A percentile compares a stretch with the other conserved stretches of the same genome.
Conservation (phyloP, 2,888 invertebrate species). For the Euproctis similis region DNA sequence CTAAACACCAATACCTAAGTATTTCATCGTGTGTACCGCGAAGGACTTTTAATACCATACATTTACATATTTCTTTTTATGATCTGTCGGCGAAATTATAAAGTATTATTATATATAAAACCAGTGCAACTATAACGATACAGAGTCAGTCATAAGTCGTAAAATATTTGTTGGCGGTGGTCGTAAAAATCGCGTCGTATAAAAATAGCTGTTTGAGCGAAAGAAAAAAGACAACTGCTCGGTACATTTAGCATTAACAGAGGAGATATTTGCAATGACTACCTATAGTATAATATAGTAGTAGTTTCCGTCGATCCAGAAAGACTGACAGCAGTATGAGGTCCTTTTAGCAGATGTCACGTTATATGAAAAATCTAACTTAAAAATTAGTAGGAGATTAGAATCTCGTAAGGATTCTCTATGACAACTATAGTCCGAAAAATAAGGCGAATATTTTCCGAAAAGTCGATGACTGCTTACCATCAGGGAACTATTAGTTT, state of each 20-base stretch:
- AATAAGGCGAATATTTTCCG: too few species aligned
- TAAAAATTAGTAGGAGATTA: too few species aligned
- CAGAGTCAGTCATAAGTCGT: slow-evolving; percentile 60
- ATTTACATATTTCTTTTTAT: slow-evolving; percentile 75
- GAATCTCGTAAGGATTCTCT: too few species aligned
- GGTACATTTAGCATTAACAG: slow-evolving; percentile 44
- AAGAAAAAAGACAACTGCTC: slow-evolving; percentile 55
- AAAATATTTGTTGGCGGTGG: slow-evolving; percentile 63
- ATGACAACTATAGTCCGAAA: too few species aligned
- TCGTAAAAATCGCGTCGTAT: slow-evolving; percentile 62
- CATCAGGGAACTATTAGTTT: too few species aligned
- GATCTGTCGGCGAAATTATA: slow-evolving; percentile 71
- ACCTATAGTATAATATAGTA: too few species aligned
- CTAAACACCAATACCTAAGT: slow-evolving; percentile 43
- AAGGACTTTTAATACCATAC: slow-evolving; percentile 59
- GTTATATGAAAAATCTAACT: too few species aligned
- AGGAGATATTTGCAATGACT: too few species aligned
- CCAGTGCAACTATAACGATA: slow-evolving; percentile 63
- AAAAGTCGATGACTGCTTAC: too few species aligned
- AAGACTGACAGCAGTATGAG: too few species aligned
- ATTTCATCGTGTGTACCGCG: slow-evolving; percentile 47
- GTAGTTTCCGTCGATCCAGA: too few species aligned
- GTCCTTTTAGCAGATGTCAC: too few species aligned
- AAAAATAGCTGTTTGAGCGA: slow-evolving; percentile 63
- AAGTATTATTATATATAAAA: slow-evolving; percentile 72